Evolutionary conservation across 1,140 invertebrate genomes (phyloP), one percentile per base, ranked within the genome.

Genomic region (Trachymyrmex septentrionalis): DNA sequence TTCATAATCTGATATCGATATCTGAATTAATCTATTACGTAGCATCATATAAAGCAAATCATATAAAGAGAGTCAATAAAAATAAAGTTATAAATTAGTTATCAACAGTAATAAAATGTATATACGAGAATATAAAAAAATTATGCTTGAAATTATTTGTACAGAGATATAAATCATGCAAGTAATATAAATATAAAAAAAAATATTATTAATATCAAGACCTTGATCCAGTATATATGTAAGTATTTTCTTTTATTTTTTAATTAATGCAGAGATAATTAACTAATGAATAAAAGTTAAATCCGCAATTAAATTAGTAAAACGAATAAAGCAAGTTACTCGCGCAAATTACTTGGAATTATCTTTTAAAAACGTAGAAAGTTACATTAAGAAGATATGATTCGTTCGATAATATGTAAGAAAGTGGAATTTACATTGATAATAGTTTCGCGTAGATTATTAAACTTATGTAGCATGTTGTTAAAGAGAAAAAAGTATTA

Each of bases 291-390:
- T 19, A 19, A 9, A 57, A 69, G 55, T 81, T 81, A 63, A 63
- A 77, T 77, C 16, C 16, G 14, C 34, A 44, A 77, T 77, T 77
- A 81, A 81, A 71, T 9, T 30, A 38, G 48, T 38, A 81, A 69
- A 53, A n/a, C 48, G n/a, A 80, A 30, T 55, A 57, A 38, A 34
- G 14, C 30, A 9, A 80, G 27, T 80, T 66, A 67, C n/a, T 77
- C 44, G 30, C 30, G 30, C 16, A 19, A 57, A 69, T 80, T 80
- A 67, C 2, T n/a, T 10, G 3, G 2, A 67, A 19, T 66, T 34
- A 81, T 24, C 16, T 53, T 12, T 67, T 27, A 34, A 55, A 71
- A 24, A 71, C 64, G 9, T n/a, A 30, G 6, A 69, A 69, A 80
- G 34, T 38, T 38, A 38, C 34, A 12, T 27, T 55, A 24, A 71